Evolutionary conservation across 2,888 invertebrate species (phyloP).

Genomic region (Polydrusus cervinus): DNA sequence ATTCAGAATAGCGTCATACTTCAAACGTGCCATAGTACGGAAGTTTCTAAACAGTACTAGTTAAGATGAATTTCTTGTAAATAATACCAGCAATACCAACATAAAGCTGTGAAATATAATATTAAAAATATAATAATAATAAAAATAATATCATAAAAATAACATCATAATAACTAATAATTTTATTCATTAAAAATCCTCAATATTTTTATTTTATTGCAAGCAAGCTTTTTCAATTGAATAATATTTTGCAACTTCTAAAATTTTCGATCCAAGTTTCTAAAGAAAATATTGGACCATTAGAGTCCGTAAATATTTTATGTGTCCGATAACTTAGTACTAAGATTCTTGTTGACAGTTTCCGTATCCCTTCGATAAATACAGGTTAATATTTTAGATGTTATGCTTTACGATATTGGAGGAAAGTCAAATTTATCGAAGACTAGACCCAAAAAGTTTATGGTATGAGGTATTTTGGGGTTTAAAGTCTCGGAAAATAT

Average conservation of each 20-base stretch:
- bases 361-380: background rate
- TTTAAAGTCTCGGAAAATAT: background rate
- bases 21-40: too few relatives aligned
- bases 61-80: too few relatives aligned
- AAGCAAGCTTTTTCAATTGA: background rate
- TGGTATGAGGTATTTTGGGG: too few relatives aligned
- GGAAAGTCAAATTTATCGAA: background rate
- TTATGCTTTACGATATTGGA: background rate
- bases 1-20: too few relatives aligned
- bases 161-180: background rate
- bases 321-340: constrained; percentile 2
- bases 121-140: too few relatives aligned
- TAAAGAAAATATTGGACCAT: constrained; percentile 4
- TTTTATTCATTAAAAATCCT: too few relatives aligned
- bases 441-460: too few relatives aligned
- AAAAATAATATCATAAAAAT: too few relatives aligned
- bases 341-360: background rate
- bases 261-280: background rate
- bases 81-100: too few relatives aligned
- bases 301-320: constrained; percentile 1
- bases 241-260: background rate
- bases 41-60: too few relatives aligned
- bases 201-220: background rate
- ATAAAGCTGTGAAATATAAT: too few relatives aligned
- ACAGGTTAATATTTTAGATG: background rate